Evolutionary conservation across 2,113 vertebrate genomes (phyloP).

Genomic region (Piliocolobus tephrosceles): DNA sequence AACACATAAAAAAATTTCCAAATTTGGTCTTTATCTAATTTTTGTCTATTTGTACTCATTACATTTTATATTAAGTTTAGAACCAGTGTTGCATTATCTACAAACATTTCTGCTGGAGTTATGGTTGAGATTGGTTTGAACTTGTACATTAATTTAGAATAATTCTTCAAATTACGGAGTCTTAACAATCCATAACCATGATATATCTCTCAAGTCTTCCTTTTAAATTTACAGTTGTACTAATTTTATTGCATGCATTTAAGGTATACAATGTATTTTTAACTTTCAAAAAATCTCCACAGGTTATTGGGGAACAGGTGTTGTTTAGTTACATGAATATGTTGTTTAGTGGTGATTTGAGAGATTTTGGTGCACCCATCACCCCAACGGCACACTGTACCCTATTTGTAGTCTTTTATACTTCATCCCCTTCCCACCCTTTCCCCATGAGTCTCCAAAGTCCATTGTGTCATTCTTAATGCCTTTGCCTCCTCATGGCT

Average conservation of each 20-base stretch:
- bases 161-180: neutral
- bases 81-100: neutral
- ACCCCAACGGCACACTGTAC: too few species aligned
- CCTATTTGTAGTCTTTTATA: too few species aligned
- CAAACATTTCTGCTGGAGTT: neutral
- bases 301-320: too few species aligned
- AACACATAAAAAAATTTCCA: neutral
- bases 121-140: neutral
- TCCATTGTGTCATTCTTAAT: too few species aligned
- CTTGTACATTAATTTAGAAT: neutral
- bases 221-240: neutral
- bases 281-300: too few species aligned
- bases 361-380: too few species aligned
- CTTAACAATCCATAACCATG: neutral
- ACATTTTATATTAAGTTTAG: neutral
- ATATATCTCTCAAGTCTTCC: neutral
- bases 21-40: neutral
- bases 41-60: neutral
- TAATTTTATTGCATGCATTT: neutral
- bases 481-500: too few species aligned
- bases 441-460: too few species aligned
- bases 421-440: too few species aligned
- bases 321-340: too few species aligned
- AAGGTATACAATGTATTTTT: neutral
- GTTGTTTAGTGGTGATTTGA: too few species aligned